Evolutionary conservation across 1,140 invertebrate species (phyloP).

Genomic region (Halotydeus destructor): DNA sequence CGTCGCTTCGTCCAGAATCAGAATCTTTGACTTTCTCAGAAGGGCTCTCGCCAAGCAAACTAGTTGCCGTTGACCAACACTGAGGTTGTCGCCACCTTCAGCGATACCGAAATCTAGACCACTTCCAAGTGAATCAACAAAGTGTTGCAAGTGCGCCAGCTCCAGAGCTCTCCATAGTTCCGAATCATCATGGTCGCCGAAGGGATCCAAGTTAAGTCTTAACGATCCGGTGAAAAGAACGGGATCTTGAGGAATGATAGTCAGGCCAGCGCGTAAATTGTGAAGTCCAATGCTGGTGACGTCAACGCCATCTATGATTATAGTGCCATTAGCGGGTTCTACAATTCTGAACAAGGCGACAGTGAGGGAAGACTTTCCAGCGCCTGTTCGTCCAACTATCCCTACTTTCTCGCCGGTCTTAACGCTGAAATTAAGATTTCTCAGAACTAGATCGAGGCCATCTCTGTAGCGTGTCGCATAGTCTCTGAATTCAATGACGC

Average conservation of each 20-base stretch:
- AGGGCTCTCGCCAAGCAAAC: constrained; percentile 36
- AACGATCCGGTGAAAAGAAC: constrained; percentile 33
- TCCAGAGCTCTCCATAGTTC: constrained; percentile 49
- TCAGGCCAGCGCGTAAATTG: constrained; percentile 57
- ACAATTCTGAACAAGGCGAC: constrained; percentile 33
- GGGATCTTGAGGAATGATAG: constrained; percentile 62
- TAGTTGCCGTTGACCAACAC: constrained; percentile 57
- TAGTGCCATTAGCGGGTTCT: constrained; percentile 38
- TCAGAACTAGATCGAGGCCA: constrained; percentile 24
- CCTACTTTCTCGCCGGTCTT: constrained; percentile 28
- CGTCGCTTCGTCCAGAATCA: constrained; percentile 29
- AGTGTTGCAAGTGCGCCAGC: constrained; percentile 47
- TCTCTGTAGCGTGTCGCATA: constrained; percentile 22
- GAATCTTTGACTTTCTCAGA: constrained; percentile 22
- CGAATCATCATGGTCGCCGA: constrained; percentile 43
- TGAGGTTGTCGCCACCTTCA: constrained; percentile 54
- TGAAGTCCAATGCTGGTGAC: constrained; percentile 70
- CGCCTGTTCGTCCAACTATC: constrained; percentile 35
- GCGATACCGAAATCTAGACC: constrained; percentile 44
- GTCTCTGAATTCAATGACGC: constrained; percentile 18
- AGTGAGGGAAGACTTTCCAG: constrained; percentile 33
- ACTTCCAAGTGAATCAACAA: constrained; percentile 35
- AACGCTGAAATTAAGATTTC: constrained; percentile 20
- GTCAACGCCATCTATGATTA: constrained; percentile 74
- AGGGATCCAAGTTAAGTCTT: constrained; percentile 68